A percentile compares a stretch with the other conserved stretches of the same genome.
These are phyloP conservation scores for Heliconius eleuchia DNA, from an alignment of 1,140 invertebrate genomes.

Conservation along the genomic window DNA sequence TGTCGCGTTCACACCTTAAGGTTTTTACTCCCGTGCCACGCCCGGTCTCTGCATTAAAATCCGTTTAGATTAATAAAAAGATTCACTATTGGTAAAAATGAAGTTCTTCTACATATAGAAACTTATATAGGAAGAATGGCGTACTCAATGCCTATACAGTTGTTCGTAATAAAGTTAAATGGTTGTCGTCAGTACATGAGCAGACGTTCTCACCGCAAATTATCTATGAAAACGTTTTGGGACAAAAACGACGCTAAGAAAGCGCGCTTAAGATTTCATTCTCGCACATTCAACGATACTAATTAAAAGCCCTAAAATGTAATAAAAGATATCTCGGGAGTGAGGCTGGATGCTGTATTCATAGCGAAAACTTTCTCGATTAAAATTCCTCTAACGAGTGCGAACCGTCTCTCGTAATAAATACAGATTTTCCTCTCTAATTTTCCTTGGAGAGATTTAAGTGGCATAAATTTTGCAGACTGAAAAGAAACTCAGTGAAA, in stretches of 20 bases:
- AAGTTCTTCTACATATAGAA: not conserved
- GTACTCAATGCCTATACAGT: not conserved
- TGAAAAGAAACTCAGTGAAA: constrained; percentile 79
- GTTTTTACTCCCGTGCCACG: too few species aligned
- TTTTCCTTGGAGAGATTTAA: constrained; percentile 78
- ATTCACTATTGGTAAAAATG: not conserved
- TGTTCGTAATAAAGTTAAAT: constrained; percentile 9
- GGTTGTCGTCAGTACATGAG: constrained; percentile 24
- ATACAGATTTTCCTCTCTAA: constrained; percentile 77
- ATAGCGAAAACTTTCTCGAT: constrained; percentile 77
- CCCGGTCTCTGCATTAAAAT: not conserved
- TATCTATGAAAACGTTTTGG: constrained; percentile 25
- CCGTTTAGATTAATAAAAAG: not conserved
- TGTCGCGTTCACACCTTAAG: too few species aligned
- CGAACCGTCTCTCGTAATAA: constrained; percentile 77
- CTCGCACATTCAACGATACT: constrained; percentile 67
- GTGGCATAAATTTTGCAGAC: constrained; percentile 74
- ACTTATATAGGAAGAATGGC: not conserved
- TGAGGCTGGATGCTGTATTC: constrained; percentile 70
- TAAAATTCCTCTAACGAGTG: constrained; percentile 80
- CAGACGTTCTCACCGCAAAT: constrained; percentile 32
- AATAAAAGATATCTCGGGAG: constrained; percentile 78
- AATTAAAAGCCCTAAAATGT: constrained; percentile 74
- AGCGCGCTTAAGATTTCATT: constrained; percentile 66
- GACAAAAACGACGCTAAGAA: constrained; percentile 46